Conservation (phyloP, 2,113 vertebrate species). For the Cheilinus undulatus region DNA sequence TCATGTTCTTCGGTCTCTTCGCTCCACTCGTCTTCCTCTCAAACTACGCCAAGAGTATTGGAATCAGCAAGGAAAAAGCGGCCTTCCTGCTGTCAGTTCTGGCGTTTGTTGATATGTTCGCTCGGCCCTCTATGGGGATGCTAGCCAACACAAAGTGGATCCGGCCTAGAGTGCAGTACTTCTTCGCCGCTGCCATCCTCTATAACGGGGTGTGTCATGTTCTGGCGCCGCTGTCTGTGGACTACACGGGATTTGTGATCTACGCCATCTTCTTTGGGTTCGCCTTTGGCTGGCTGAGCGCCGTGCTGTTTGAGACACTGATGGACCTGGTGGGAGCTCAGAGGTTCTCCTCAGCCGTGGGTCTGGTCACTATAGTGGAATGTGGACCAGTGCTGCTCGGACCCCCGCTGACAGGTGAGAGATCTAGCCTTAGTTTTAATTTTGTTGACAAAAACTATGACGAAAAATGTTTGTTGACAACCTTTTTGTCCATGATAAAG, state of each 20-base stretch:
- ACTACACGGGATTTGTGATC: slow-evolving; percentile 89
- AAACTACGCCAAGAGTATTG: slow-evolving; percentile 92
- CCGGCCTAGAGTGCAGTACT: slow-evolving; percentile 93
- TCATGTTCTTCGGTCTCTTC: slow-evolving; percentile 98
- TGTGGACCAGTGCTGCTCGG: slow-evolving; percentile 94
- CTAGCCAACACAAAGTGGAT: slow-evolving; percentile 94
- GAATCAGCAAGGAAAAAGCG: slow-evolving; percentile 89
- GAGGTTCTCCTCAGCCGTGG: slow-evolving; percentile 95
- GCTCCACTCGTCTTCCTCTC: slow-evolving; percentile 95
- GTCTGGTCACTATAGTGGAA: slow-evolving; percentile 96
- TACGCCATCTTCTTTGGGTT: slow-evolving; percentile 96
- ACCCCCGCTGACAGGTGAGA: slow-evolving; percentile 92
- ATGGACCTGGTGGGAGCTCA: slow-evolving; percentile 96
- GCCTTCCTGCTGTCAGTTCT: slow-evolving; percentile 94
- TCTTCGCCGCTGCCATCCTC: slow-evolving; percentile 89
- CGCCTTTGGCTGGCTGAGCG: slow-evolving; percentile 96
- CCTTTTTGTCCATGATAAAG: too few species aligned
- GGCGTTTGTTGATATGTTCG: slow-evolving; percentile 98
- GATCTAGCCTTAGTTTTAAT: too few species aligned
- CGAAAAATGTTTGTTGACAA: too few species aligned
- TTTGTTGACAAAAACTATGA: too few species aligned
- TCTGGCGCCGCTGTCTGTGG: slow-evolving; percentile 85
- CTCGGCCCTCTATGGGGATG: slow-evolving; percentile 96
- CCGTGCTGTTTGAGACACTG: slow-evolving; percentile 94
- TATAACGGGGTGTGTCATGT: slow-evolving; percentile 95